These are phyloP conservation scores for Haplochromis burtoni DNA, from an alignment of 2,113 vertebrate species.

Conservation along the genomic window DNA sequence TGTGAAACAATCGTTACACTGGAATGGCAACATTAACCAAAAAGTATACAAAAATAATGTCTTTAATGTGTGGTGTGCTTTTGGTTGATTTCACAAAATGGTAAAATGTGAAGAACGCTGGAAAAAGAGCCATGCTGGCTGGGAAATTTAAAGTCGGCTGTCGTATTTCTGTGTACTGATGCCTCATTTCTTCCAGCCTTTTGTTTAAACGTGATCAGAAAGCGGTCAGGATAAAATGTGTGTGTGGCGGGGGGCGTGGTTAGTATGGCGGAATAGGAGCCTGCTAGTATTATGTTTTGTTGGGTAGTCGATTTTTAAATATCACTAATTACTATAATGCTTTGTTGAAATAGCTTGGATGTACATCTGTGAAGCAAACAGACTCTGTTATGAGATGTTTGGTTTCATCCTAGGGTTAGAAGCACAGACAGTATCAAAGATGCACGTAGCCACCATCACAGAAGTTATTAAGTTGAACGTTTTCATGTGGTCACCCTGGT, in stretches of 20 bases:
- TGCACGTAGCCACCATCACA: not conserved
- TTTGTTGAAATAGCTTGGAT: not conserved
- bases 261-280: not conserved
- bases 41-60: slow-evolving; percentile 10
- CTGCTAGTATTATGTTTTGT: not conserved
- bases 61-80: not conserved
- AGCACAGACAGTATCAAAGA: not conserved
- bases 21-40: slow-evolving; percentile 26
- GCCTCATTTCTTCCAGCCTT: not conserved
- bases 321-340: not conserved
- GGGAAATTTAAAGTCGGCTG: not conserved
- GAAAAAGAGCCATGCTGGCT: not conserved
- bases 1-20: not conserved
- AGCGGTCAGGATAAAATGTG: not conserved
- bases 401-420: not conserved
- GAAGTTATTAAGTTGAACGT: not conserved
- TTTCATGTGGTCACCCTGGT: not conserved
- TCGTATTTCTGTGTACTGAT: not conserved
- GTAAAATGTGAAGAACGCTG: not conserved
- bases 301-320: not conserved
- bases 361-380: not conserved
- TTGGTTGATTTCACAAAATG: not conserved
- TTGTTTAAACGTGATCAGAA: not conserved
- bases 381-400: not conserved
- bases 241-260: not conserved